phyloP scores from a whole-genome alignment of 2,113 vertebrate species.

The Isurus oxyrinchus region DNA sequence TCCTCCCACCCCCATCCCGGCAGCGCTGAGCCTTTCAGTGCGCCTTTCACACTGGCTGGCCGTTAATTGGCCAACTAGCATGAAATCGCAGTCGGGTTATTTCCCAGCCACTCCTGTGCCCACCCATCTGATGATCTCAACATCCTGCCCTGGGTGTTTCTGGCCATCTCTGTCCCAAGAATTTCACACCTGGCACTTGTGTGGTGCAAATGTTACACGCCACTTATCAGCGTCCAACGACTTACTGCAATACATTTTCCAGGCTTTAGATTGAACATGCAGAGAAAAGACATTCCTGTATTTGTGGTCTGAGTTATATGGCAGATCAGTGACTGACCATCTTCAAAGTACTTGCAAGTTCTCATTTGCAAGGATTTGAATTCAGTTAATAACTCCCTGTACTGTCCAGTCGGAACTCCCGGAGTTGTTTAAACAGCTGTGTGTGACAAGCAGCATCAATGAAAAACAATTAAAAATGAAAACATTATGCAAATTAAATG shows the following conservation, averaged over 20 bases:
- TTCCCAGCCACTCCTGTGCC: no score
- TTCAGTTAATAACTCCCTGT: neutral
- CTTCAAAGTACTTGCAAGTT: neutral
- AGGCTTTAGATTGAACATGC: neutral
- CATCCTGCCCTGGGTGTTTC: no score
- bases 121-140: no score
- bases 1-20: no score
- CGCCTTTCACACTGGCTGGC: no score
- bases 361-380: neutral
- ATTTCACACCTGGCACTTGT: no score
- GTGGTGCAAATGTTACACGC: neutral
- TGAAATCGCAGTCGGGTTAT: no score
- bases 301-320: neutral
- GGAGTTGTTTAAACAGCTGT: conserved; percentile 2
- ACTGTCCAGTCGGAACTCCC: neutral
- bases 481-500: neutral
- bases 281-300: neutral
- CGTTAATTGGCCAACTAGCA: no score
- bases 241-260: neutral
- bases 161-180: no score
- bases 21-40: no score
- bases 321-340: neutral
- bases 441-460: neutral
- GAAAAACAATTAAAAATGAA: conserved; percentile 30
- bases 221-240: neutral